Evolutionary conservation across 2,888 invertebrate genomes (phyloP), one percentile per base, ranked within the genome.

Genomic region (Monoplex corrugatus): DNA sequence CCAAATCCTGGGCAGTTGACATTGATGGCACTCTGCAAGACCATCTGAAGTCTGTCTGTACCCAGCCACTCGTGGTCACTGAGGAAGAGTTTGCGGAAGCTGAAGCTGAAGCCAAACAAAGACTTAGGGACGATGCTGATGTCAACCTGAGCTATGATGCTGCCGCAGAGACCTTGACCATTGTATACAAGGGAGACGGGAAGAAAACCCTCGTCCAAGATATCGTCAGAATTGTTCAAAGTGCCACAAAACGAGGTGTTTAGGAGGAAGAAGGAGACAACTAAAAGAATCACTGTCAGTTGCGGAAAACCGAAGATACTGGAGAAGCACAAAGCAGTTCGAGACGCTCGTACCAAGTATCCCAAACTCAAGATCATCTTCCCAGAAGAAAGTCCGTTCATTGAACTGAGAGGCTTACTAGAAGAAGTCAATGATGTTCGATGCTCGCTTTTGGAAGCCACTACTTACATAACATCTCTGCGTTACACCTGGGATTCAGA

Each of bases 81-180:
- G 83, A 19, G 32, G 88, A 88, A 44, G 88, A 68, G 72, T 88
- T 68, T 44, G 44, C 63, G 32, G 83, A 88, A 43, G 68, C 82
- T 23, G 63, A 82, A n/a, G 32, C 23, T 16, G 2, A 35, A 1
- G 23, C 40, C 2, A 40, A 1, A 32, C 40, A 82, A 35, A 19
- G 38, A 44, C n/a, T 38, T 19, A 45, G 38, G 28, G 43, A 32
- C 1, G 50, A 68, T 8, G 16, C n/a, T 19, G 72, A 72, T 2
- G 28, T 84, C 8, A 57, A 23, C 8, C 3, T 83, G 16, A 8
- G 23, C 28, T 88, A 57, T 32, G 68, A 44, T 45, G 32, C 6
- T 32, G 43, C 32, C 0, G 44, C 63, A 57, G 28, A 82, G 28
- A 38, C 35, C 13, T 13, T 88, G 44, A 44, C 38, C 35, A 32